phyloP scores from a whole-genome alignment of 2,888 invertebrate species.

The Leptinotarsa juncta region DNA sequence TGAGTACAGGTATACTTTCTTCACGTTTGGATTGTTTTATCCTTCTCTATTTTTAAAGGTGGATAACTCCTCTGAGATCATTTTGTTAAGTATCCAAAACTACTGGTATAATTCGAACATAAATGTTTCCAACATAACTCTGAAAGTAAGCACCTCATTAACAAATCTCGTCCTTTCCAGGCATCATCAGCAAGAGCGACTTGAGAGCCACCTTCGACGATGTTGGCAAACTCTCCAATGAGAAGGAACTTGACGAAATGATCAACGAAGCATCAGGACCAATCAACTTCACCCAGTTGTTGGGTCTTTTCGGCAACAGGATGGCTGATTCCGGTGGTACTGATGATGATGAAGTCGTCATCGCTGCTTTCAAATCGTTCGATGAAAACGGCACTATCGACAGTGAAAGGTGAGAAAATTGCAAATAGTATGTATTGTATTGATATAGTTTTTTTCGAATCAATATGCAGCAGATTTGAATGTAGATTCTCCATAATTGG shows the following conservation, averaged over 20 bases:
- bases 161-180: constrained; percentile 9
- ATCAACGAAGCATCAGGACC: constrained; percentile 87
- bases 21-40: too few relatives aligned
- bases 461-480: too few relatives aligned
- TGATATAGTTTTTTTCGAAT: too few relatives aligned
- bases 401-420: constrained; percentile 77
- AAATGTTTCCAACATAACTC: too few relatives aligned
- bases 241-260: constrained; percentile 93
- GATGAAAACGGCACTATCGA: constrained; percentile 90
- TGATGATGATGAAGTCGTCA: constrained; percentile 92
- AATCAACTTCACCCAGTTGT: constrained; percentile 94
- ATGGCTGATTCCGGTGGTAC: constrained; percentile 90
- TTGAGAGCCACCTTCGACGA: constrained; percentile 92
- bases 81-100: too few relatives aligned
- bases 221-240: constrained; percentile 88
- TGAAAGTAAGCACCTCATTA: too few relatives aligned
- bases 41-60: too few relatives aligned
- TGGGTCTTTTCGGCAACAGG: constrained; percentile 91
- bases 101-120: too few relatives aligned
- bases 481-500: too few relatives aligned
- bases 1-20: too few relatives aligned
- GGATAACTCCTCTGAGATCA: too few relatives aligned
- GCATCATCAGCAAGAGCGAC: constrained; percentile 82
- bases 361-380: constrained; percentile 92
- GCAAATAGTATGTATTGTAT: too few relatives aligned